These are phyloP conservation scores for Gisinianus flammeolus DNA, from an alignment of 2,888 invertebrate genomes.

Conservation along the genomic window DNA sequence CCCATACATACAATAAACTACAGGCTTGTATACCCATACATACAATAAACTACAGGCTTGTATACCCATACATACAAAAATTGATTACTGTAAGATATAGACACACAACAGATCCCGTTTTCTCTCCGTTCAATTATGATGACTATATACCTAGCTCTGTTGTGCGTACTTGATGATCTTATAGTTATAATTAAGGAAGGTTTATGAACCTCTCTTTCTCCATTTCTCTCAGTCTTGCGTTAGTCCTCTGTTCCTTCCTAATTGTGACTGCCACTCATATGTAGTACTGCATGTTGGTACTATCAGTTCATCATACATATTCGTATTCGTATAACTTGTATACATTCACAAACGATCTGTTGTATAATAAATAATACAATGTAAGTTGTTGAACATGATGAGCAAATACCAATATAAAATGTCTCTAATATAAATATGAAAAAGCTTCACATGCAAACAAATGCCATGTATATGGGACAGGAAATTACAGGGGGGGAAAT, in stretches of 20 bases:
- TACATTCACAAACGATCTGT: too few relatives aligned
- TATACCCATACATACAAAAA: neutral
- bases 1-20: neutral
- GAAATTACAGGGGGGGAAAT: neutral
- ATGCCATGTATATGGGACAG: neutral
- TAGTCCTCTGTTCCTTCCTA: neutral
- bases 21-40: too few relatives aligned
- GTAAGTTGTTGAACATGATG: too few relatives aligned
- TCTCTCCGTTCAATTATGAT: neutral
- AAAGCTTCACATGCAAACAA: too few relatives aligned
- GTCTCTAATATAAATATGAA: too few relatives aligned
- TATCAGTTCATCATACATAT: neutral
- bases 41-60: neutral
- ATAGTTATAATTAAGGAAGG: neutral
- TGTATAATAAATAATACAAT: too few relatives aligned
- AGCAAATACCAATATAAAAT: too few relatives aligned
- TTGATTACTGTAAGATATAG: neutral
- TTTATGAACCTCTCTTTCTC: slow-evolving; percentile 1
- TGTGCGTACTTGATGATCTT: neutral
- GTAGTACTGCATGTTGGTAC: too few relatives aligned
- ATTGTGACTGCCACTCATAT: neutral
- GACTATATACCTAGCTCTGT: too few relatives aligned
- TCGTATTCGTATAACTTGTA: too few relatives aligned
- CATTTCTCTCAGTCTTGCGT: neutral
- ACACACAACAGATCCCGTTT: slow-evolving; percentile 7